A percentile compares a stretch with the other conserved stretches of the same genome.
Conservation (phyloP, 2,113 vertebrate species). For the Psammodynastes pulverulentus region DNA sequence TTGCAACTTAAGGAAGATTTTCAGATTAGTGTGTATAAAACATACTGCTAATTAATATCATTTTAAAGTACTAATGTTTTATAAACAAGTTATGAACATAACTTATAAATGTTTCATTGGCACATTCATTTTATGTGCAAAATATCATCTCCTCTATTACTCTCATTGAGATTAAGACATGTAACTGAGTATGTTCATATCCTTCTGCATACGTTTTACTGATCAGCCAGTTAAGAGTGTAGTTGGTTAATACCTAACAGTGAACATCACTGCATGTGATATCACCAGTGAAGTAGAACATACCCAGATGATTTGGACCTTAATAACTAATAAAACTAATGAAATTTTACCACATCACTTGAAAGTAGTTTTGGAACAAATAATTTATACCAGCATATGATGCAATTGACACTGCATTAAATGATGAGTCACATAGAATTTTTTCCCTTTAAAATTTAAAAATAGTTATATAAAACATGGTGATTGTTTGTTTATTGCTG, state of each 20-base stretch:
- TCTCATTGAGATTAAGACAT: not conserved
- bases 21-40: not conserved
- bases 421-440: not conserved
- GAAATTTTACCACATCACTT: not conserved
- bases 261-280: not conserved
- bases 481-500: not conserved
- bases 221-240: not conserved
- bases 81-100: not conserved
- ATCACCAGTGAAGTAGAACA: constrained; percentile 2
- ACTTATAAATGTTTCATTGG: not conserved
- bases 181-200: not conserved
- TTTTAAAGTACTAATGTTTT: not conserved
- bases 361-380: not conserved
- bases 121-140: not conserved
- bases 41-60: not conserved
- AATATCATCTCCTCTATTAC: not conserved
- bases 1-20: not conserved
- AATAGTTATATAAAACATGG: not conserved
- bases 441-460: not conserved
- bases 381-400: not conserved
- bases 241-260: not conserved
- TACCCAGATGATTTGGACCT: not conserved
- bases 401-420: not conserved
- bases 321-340: not conserved
- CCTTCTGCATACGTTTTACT: not conserved